Evolutionary conservation across 2,888 invertebrate genomes (phyloP), one percentile per base, ranked within the genome.

Genomic region (Resseliella maxima): DNA sequence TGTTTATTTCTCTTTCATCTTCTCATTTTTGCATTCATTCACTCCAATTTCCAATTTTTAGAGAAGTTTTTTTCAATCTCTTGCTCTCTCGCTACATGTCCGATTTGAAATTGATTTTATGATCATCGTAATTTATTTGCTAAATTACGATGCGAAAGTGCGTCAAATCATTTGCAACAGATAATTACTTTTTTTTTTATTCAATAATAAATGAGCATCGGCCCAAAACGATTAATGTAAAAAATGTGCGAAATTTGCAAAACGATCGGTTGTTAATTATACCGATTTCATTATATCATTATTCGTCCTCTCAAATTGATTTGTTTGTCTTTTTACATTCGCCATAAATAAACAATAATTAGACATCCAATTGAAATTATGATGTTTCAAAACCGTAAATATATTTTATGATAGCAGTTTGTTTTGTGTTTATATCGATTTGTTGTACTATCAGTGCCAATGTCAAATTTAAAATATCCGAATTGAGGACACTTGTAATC

Each of bases 381-480:
- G n/a, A n/a, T n/a, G n/a, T n/a, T n/a, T n/a, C n/a, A n/a, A n/a
- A n/a, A n/a, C n/a, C n/a, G n/a, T n/a, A n/a, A n/a, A n/a, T n/a
- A n/a, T n/a, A n/a, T n/a, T n/a, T n/a, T n/a, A n/a, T n/a, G n/a
- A n/a, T n/a, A n/a, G n/a, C n/a, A n/a, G n/a, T n/a, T n/a, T n/a
- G n/a, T n/a, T n/a, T n/a, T n/a, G 6, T 24, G 24, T n/a, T 2
- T 5, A 24, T 1, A n/a, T 24, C 24, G 46, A 50, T 3, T 72
- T 72, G 72, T 72, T 35, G n/a, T n/a, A 72, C 31, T 72, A 72
- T 72, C 72, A 72, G 72, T 72, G 31, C 72, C 72, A 35, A 31
- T 31, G 72, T 35, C n/a, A 15, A 72, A 72, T 72, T 72, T 72
- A 72, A 31, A 21, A 31, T 35, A 72, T 27, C 31, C 18, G 27